Base-by-base conservation (phyloP, 2,888 invertebrate genomes). In the Hirtodrosophila histrioides region DNA sequence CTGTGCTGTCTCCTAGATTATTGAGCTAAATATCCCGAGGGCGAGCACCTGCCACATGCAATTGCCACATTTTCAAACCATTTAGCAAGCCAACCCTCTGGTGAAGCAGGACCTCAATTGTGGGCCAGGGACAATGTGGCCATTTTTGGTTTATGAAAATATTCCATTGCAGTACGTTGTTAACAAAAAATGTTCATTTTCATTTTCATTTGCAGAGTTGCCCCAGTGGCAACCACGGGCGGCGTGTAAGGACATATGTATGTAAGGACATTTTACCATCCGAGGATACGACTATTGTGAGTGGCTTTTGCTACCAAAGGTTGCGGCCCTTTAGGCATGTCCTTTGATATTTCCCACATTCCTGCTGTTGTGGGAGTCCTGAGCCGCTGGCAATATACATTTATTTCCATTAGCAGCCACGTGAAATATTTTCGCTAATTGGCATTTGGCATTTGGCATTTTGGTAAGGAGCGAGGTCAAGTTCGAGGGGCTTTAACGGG, bases 371-470 rank as follows among this genome's bases (percentile, higher is more conserved):
- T 17, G 17, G 12, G 17, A 24, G 45, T 11, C 9, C 36, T 23
- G 4, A 24, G 33, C 44, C 31, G 11, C n/a, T 8, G 46, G 43
- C 55, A 58, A 61, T 74, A 69, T 71, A 71, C 62, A 81, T 84
- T 69, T 74, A 81, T 81, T 64, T 74, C 82, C 85, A 84, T 84
- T 84, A 84, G 74, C 56, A 46, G 49, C 46, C 48, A 57, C 67
- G 41, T 50, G 65, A 82, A 85, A 85, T 82, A 82, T 82, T 78
- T 85, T 24, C 64, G 63, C 80, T 85, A 85, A 80, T 80, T 80
- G 80, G 72, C 65, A 75, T 75, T 78, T 75, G 71, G 71, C 71
- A 54, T 49, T 78, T 78, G 4, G 17, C 27, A 27, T 4, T 27
- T 27, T 68, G 63, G 57, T 53, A 29, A 31, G 12, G 23, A 11